These are phyloP conservation scores for Tachystola acroxantha DNA, from an alignment of 2,888 invertebrate species.

Conservation along the genomic window DNA sequence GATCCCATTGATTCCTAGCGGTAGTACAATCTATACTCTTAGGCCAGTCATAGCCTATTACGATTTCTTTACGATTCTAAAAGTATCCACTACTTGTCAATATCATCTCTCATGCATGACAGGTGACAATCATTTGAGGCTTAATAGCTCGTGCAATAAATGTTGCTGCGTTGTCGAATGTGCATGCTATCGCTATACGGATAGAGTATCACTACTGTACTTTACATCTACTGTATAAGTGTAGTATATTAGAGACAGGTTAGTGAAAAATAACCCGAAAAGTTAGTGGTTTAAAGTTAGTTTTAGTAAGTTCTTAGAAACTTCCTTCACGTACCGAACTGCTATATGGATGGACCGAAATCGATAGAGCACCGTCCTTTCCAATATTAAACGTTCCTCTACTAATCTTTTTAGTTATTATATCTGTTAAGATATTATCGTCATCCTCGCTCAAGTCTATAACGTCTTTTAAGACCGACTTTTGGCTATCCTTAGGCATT, in stretches of 20 bases:
- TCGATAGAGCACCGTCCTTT: constrained; percentile 65
- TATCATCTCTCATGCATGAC: too few species aligned
- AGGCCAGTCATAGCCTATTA: too few species aligned
- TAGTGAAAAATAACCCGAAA: constrained; percentile 7
- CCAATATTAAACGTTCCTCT: constrained; percentile 61
- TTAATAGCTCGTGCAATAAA: too few species aligned
- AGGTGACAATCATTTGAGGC: too few species aligned
- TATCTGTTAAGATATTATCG: constrained; percentile 46
- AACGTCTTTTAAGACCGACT: constrained; percentile 54
- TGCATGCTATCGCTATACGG: too few species aligned
- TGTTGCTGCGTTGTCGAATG: too few species aligned
- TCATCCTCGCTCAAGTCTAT: constrained; percentile 66
- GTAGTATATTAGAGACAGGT: background rate
- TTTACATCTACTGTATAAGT: background rate
- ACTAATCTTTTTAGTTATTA: constrained; percentile 51
- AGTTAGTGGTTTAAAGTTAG: too few species aligned
- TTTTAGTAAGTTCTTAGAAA: constrained; percentile 2
- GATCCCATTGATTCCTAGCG: too few species aligned
- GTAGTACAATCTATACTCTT: too few species aligned
- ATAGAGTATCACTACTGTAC: background rate
- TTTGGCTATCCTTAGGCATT: constrained; percentile 56
- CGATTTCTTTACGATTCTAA: too few species aligned
- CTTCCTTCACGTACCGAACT: constrained; percentile 51
- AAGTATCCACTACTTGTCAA: too few species aligned
- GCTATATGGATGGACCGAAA: constrained; percentile 56